Conservation (phyloP, 2,888 invertebrate species). For the Laothoe populi region DNA sequence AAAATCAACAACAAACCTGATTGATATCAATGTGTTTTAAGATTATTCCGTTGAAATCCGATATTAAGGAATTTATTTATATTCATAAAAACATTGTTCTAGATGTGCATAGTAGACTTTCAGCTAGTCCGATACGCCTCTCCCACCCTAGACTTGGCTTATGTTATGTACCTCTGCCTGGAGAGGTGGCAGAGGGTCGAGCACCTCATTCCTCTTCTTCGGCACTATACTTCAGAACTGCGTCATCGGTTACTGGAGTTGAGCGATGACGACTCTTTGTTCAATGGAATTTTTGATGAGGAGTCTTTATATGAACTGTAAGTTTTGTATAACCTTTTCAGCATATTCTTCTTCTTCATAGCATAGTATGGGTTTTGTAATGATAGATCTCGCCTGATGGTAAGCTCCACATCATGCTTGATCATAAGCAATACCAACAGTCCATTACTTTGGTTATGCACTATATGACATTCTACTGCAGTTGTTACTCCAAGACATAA, state of each 20-base stretch:
- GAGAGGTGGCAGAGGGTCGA: constrained; percentile 85
- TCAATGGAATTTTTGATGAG: constrained; percentile 67
- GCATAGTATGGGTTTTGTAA: too few relatives aligned
- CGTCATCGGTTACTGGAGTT: constrained; percentile 82
- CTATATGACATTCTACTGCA: too few relatives aligned
- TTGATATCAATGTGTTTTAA: too few relatives aligned
- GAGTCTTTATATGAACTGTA: constrained; percentile 84
- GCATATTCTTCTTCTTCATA: not conserved
- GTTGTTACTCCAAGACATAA: too few relatives aligned
- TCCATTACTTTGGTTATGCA: too few relatives aligned
- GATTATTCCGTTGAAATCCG: too few relatives aligned
- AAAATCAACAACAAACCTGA: too few relatives aligned
- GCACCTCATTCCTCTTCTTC: constrained; percentile 84
- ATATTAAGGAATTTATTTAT: too few relatives aligned
- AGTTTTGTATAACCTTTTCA: constrained; percentile 52
- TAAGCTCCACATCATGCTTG: too few relatives aligned
- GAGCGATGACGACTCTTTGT: constrained; percentile 73
- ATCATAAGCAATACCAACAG: too few relatives aligned
- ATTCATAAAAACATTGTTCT: constrained; percentile 38
- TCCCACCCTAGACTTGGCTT: constrained; percentile 87
- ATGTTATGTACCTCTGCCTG: constrained; percentile 88
- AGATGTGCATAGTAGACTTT: constrained; percentile 89
- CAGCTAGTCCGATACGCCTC: constrained; percentile 89
- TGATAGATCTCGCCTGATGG: too few relatives aligned
- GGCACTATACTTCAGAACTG: constrained; percentile 86